Base-by-base conservation (phyloP, 2,113 vertebrate genomes). In the Hipposideros armiger region DNA sequence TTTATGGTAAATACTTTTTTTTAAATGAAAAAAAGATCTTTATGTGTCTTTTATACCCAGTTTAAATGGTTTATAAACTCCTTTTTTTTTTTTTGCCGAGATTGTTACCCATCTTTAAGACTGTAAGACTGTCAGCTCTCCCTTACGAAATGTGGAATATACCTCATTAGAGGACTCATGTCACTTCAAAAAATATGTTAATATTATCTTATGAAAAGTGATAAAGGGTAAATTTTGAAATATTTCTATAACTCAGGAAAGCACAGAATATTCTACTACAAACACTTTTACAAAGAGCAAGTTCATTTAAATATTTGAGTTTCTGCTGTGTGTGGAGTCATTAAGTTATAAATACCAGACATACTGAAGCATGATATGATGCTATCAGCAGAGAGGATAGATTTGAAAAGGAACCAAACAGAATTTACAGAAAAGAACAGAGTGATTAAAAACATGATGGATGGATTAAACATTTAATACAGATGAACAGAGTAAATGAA, bases 211-310 rank as follows among this genome's bases (percentile, higher is more conserved):
- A 28, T 54, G 56, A 94, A 88, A 93, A 88, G 52, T 52, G 52
- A n/a, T 78, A 58, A 70, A 77, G 72, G 56, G n/a, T 78, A 69
- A 67, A 86, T 67, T 58, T 77, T 77, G 24, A 91, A 84, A 85
- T 91, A 91, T 40, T 84, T 73, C 47, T 84, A 17, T 40, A 62
- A 45, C 47, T 76, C 36, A 92, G 70, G 67, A 86, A 69, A 76
- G 60, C n/a, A 58, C 6, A 56, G 50, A 70, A 28, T 67, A 56
- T 56, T 92, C 40, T 30, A 8, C 50, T 60, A 78, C 7, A 93
- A 42, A 66, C 11, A 69, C 36, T 58, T 58, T 58, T 24, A 58
- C 22, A 47, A 86, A 50, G 32, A 69, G 24, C 4, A 15, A 22
- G 7, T 64, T 42, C 56, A 52, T 80, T 86, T 64, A 45, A 6